phyloP scores from a whole-genome alignment of 2,888 invertebrate species.

The Leucophora obtusa region DNA sequence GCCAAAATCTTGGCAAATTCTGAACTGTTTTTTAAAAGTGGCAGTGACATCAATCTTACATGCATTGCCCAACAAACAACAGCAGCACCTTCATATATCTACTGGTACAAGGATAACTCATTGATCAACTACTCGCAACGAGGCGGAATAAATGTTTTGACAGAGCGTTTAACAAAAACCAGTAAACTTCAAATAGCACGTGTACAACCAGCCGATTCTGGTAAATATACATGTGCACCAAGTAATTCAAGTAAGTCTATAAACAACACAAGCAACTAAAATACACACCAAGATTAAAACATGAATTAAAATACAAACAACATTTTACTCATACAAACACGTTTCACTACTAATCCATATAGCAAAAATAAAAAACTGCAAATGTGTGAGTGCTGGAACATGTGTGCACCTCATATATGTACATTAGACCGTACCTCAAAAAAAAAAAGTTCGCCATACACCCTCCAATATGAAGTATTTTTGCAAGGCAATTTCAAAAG shows the following conservation, averaged over 20 bases:
- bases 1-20: background rate
- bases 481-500: too few species aligned
- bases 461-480: too few species aligned
- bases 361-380: too few species aligned
- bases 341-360: too few species aligned
- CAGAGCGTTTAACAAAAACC: slow-evolving; percentile 88
- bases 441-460: too few species aligned
- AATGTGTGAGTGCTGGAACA: background rate
- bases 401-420: too few species aligned
- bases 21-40: background rate
- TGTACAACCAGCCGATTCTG: slow-evolving; percentile 88
- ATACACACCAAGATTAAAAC: background rate
- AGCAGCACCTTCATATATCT: slow-evolving; percentile 75
- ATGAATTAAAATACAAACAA: too few species aligned
- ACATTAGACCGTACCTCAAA: too few species aligned
- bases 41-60: background rate
- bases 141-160: slow-evolving; percentile 90
- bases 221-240: slow-evolving; percentile 82
- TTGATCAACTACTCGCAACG: slow-evolving; percentile 90
- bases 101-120: slow-evolving; percentile 88
- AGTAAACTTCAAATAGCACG: slow-evolving; percentile 89
- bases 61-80: background rate
- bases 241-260: slow-evolving; percentile 83
- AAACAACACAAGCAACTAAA: too few species aligned
- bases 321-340: too few species aligned